Conservation (phyloP, 2,797 vertebrate species). For the Phoxinus dragarum region DNA sequence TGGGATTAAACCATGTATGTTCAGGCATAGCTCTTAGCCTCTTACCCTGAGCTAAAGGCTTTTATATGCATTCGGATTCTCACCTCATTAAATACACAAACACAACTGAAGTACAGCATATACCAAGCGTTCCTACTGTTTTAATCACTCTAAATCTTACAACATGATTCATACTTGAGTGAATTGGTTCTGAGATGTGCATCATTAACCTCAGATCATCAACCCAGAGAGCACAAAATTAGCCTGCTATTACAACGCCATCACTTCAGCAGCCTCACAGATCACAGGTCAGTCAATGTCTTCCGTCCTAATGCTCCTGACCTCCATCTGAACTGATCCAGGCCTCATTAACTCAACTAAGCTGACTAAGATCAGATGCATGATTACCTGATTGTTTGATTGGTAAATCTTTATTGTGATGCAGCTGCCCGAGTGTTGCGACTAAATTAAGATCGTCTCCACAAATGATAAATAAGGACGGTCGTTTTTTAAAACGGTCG, state of each 20-base stretch:
- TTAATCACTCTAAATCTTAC: constrained; percentile 39
- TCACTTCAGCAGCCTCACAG: constrained; percentile 23
- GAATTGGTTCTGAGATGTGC: constrained; percentile 27
- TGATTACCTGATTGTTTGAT: constrained; percentile 52
- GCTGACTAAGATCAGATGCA: constrained; percentile 44
- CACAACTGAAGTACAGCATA: background rate
- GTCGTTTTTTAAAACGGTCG: too few species aligned
- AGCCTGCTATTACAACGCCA: constrained; percentile 40
- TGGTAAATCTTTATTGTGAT: constrained; percentile 35
- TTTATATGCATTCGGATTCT: background rate
- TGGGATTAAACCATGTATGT: background rate
- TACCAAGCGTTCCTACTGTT: background rate
- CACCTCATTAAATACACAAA: background rate
- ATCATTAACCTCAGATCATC: constrained; percentile 41
- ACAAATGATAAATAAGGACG: background rate
- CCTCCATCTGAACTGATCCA: constrained; percentile 49
- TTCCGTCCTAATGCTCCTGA: constrained; percentile 37
- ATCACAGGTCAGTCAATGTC: constrained; percentile 41
- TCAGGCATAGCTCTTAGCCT: background rate
- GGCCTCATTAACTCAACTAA: constrained; percentile 46
- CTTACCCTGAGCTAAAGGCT: background rate
- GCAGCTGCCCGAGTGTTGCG: background rate
- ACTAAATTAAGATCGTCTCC: constrained; percentile 6
- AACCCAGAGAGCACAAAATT: constrained; percentile 43
- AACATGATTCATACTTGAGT: constrained; percentile 24